A percentile compares a stretch with the other conserved stretches of the same genome.
Conservation (phyloP, 1,140 invertebrate species). For the Pantala flavescens region DNA sequence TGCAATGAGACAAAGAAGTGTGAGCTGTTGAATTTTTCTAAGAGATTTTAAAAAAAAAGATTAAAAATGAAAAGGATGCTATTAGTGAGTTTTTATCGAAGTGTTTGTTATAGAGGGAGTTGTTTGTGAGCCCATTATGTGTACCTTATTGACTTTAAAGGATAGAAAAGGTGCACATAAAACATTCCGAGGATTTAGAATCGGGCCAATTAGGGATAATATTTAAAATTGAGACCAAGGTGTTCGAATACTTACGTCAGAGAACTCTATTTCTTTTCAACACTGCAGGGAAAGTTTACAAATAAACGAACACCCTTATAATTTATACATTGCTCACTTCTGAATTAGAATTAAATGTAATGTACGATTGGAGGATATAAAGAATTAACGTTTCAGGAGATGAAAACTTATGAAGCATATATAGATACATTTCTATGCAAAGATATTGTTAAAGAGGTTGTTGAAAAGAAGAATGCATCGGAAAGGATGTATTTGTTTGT, state of each 20-base stretch:
- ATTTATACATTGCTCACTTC: neutral
- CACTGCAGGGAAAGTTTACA: neutral
- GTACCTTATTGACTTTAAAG: neutral
- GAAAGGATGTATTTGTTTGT: no score
- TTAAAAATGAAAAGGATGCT: neutral
- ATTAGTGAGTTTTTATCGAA: neutral
- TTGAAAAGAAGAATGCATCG: no score
- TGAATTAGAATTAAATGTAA: neutral
- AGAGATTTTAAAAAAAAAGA: neutral
- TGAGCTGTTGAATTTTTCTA: slow-evolving; percentile 3
- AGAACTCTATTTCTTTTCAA: no score
- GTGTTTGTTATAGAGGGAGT: no score
- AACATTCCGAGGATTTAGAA: neutral
- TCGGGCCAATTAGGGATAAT: neutral
- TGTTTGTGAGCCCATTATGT: no score
- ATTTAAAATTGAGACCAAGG: neutral
- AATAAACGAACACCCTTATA: neutral
- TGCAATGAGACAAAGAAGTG: no score
- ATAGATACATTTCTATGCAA: no score
- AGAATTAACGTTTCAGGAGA: no score
- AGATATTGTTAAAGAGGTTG: no score
- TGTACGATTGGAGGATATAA: neutral
- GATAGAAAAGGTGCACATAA: neutral
- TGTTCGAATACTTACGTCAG: neutral
- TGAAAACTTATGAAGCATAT: no score